These are phyloP conservation scores for Agrotis puta DNA, from an alignment of 2,888 invertebrate genomes.

Conservation along the genomic window DNA sequence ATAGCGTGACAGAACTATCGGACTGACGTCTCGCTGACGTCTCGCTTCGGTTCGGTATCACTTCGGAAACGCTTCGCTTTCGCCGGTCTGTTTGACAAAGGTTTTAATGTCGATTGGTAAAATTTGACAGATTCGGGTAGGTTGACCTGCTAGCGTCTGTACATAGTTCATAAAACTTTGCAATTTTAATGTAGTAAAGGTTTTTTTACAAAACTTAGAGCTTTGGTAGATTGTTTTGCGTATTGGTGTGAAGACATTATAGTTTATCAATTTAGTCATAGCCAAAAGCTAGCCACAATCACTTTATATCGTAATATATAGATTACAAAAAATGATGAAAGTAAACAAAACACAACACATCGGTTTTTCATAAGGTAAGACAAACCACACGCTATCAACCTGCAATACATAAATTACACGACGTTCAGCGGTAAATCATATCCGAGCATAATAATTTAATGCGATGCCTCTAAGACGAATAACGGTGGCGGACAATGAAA, in stretches of 20 bases:
- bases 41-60: no score
- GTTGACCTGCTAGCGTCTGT: no score
- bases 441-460: slow-evolving; percentile 86
- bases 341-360: slow-evolving; percentile 41
- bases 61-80: no score
- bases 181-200: no score
- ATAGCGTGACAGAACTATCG: no score
- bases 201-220: neutral
- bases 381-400: slow-evolving; percentile 51
- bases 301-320: no score
- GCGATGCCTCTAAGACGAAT: slow-evolving; percentile 83
- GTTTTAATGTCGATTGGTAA: no score
- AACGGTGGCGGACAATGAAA: slow-evolving; percentile 87
- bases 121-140: no score
- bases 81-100: no score
- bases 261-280: neutral
- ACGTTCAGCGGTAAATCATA: slow-evolving; percentile 80
- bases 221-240: neutral
- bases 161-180: no score
- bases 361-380: slow-evolving; percentile 25
- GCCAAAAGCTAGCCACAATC: neutral
- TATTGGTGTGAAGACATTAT: neutral
- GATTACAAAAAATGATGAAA: neutral
- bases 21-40: no score
- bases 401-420: slow-evolving; percentile 75